Conservation (phyloP, 2,888 invertebrate species). For the Cerastis rubricosa region DNA sequence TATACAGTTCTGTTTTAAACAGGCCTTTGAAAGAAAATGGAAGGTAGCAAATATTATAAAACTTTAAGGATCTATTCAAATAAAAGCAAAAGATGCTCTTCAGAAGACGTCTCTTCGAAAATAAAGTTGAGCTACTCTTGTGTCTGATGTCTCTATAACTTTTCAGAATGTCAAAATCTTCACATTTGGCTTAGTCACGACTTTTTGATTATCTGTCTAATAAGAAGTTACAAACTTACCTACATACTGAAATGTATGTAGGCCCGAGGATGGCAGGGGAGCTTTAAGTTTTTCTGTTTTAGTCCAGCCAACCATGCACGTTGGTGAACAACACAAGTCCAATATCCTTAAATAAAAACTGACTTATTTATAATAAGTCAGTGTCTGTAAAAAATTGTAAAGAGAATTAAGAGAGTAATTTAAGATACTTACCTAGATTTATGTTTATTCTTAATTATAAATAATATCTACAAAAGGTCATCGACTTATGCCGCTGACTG, state of each 20-base stretch:
- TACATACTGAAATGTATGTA: background rate
- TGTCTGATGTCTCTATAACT: background rate
- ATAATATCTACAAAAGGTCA: background rate
- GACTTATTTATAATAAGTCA: too few species aligned
- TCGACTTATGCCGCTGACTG: background rate
- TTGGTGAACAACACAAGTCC: background rate
- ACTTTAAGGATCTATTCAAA: slow-evolving; percentile 23
- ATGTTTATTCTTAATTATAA: background rate
- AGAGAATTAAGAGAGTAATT: background rate
- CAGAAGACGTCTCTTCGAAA: slow-evolving; percentile 2
- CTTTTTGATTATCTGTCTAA: background rate
- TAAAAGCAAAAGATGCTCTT: background rate
- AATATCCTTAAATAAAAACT: background rate
- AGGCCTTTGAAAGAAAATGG: slow-evolving; percentile 23
- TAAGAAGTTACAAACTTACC: background rate
- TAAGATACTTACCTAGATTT: background rate
- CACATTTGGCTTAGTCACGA: background rate
- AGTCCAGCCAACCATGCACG: background rate
- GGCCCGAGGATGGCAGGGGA: background rate
- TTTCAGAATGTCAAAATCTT: background rate
- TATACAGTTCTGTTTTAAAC: slow-evolving; percentile 44
- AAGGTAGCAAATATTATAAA: slow-evolving; percentile 21
- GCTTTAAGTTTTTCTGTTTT: background rate
- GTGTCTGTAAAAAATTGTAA: too few species aligned
- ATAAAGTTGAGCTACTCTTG: slow-evolving; percentile 11